These are phyloP conservation scores for Gymnorhina tibicen DNA, from an alignment of 2,113 vertebrate genomes.

Conservation along the genomic window DNA sequence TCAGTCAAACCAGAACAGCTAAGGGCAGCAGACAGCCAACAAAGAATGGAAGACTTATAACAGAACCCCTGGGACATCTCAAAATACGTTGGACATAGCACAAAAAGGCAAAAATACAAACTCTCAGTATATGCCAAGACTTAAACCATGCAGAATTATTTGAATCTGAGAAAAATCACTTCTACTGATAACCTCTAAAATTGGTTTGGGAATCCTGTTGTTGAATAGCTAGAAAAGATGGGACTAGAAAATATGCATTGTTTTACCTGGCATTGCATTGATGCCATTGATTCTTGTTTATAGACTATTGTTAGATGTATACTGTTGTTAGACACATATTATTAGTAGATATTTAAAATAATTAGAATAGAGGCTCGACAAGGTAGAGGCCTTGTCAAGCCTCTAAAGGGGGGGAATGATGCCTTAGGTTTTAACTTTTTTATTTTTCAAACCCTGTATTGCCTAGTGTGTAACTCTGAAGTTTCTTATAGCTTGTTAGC, in stretches of 20 bases:
- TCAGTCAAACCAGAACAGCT: background rate
- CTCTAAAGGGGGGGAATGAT: too few relatives aligned
- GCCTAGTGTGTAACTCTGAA: too few relatives aligned
- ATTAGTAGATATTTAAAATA: too few relatives aligned
- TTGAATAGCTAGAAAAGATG: background rate
- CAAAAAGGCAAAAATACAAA: conserved; percentile 4
- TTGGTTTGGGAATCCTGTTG: background rate
- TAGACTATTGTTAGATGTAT: too few relatives aligned
- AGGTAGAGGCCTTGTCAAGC: too few relatives aligned
- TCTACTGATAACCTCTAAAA: background rate
- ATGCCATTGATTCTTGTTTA: too few relatives aligned
- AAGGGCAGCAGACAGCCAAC: background rate
- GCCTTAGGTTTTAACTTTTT: too few relatives aligned
- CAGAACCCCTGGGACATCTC: background rate
- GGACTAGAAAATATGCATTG: background rate
- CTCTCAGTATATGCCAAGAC: background rate
- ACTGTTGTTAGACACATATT: too few relatives aligned
- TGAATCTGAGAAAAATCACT: background rate
- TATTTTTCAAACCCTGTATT: too few relatives aligned
- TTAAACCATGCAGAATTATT: background rate
- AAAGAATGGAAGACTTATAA: background rate
- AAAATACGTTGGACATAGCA: background rate
- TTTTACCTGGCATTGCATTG: background rate
- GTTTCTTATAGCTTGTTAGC: too few relatives aligned
- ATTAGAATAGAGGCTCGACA: too few relatives aligned